These are phyloP conservation scores for Stenurella melanura DNA, from an alignment of 2,888 invertebrate genomes.

Conservation along the genomic window DNA sequence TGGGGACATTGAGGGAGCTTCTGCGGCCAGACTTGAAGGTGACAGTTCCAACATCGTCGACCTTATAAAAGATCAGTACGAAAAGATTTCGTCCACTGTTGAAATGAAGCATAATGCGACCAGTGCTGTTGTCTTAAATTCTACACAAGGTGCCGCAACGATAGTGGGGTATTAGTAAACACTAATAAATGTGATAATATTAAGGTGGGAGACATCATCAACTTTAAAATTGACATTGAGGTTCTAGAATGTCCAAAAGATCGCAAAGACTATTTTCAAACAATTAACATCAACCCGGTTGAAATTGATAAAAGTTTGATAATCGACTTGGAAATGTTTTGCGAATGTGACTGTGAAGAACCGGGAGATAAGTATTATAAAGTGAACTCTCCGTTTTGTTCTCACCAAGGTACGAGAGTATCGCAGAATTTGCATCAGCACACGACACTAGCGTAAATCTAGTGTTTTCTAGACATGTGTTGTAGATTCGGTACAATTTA, in stretches of 20 bases:
- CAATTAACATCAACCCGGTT: slow-evolving; percentile 93
- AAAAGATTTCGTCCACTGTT: slow-evolving; percentile 95
- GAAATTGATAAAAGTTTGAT: slow-evolving; percentile 93
- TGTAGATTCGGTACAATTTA: not conserved
- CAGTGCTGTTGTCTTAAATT: slow-evolving; percentile 89
- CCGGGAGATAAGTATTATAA: slow-evolving; percentile 78
- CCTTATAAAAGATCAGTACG: slow-evolving; percentile 81
- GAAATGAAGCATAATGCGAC: slow-evolving; percentile 94
- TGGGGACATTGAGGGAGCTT: slow-evolving; percentile 93
- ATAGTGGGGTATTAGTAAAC: slow-evolving; percentile 76
- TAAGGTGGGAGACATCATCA: slow-evolving; percentile 91
- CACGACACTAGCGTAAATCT: slow-evolving; percentile 24
- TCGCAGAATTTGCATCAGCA: not conserved
- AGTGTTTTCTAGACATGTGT: slow-evolving; percentile 3
- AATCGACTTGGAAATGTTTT: slow-evolving; percentile 93
- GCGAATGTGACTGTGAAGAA: slow-evolving; percentile 95
- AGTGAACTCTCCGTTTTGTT: slow-evolving; percentile 81
- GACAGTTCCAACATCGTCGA: slow-evolving; percentile 98
- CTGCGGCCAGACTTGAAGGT: slow-evolving; percentile 85
- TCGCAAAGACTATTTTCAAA: slow-evolving; percentile 88
- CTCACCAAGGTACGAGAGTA: slow-evolving; percentile 85
- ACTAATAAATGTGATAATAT: slow-evolving; percentile 91
- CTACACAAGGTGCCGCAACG: slow-evolving; percentile 84
- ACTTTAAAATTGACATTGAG: slow-evolving; percentile 86
- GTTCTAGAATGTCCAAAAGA: slow-evolving; percentile 90